phyloP scores from a whole-genome alignment of 2,797 vertebrate species.

The Coranthus polyacanthus region DNA sequence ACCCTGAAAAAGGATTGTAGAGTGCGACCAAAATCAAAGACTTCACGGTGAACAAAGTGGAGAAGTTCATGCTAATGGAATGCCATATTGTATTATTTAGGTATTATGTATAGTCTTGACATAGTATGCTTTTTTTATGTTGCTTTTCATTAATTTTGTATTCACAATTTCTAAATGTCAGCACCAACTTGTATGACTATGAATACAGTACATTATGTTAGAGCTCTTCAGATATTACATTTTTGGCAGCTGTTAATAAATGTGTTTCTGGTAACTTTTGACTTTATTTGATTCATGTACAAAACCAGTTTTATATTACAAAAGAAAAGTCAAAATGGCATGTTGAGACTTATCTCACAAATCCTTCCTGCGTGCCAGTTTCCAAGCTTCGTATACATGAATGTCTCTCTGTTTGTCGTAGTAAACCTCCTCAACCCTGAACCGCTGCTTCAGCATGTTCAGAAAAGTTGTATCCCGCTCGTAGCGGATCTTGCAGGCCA shows the following conservation, averaged over 20 bases:
- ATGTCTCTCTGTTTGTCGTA: conserved; percentile 91
- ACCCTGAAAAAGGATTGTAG: conserved; percentile 12
- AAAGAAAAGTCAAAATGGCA: background rate
- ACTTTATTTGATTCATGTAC: conserved; percentile 8
- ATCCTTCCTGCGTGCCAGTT: conserved; percentile 71
- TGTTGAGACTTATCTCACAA: too few relatives aligned
- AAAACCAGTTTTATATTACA: background rate
- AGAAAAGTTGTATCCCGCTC: conserved; percentile 91
- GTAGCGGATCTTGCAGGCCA: conserved; percentile 95
- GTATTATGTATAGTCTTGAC: conserved; percentile 74
- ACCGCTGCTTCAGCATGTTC: conserved; percentile 84
- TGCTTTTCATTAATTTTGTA: conserved; percentile 77
- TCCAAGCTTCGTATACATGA: conserved; percentile 89
- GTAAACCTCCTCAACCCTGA: conserved; percentile 87
- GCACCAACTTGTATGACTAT: conserved; percentile 70
- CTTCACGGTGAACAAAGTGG: conserved; percentile 40
- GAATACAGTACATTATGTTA: conserved; percentile 76
- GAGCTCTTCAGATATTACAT: conserved; percentile 81
- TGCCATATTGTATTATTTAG: conserved; percentile 77
- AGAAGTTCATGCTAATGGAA: conserved; percentile 55
- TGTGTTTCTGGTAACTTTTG: conserved; percentile 74
- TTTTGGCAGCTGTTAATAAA: conserved; percentile 86
- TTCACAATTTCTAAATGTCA: conserved; percentile 79
- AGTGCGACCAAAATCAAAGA: conserved; percentile 38
- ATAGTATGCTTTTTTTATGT: conserved; percentile 73